Evolutionary conservation across 2,797 vertebrate genomes (phyloP).

Genomic region (Gorsachius magnificus): DNA sequence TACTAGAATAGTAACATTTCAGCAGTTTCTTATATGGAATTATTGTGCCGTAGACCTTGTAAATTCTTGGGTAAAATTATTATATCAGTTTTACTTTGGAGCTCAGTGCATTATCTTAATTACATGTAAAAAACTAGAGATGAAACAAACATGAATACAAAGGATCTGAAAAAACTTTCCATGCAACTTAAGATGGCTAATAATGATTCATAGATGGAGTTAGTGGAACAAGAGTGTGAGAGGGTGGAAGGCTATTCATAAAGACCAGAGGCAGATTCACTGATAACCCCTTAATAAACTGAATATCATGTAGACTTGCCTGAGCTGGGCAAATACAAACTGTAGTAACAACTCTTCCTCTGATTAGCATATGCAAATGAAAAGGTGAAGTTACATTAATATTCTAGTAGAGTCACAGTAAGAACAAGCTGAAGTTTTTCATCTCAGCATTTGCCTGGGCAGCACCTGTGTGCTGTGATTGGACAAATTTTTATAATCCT

Average conservation of each 20-base stretch:
- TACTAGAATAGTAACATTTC: background rate
- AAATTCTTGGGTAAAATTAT: background rate
- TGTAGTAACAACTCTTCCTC: background rate
- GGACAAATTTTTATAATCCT: background rate
- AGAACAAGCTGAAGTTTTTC: background rate
- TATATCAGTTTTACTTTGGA: background rate
- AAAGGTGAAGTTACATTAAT: background rate
- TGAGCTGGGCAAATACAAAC: background rate
- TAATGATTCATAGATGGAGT: background rate
- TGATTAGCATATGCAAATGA: background rate
- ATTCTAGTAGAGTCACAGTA: background rate
- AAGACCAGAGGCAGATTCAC: background rate
- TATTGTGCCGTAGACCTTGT: background rate
- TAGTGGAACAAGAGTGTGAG: background rate
- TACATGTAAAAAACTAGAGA: background rate
- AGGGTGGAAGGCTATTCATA: background rate
- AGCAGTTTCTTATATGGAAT: background rate
- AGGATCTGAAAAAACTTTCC: background rate
- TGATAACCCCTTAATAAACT: background rate
- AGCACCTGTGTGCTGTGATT: background rate
- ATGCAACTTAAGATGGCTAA: background rate
- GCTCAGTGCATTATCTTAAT: background rate
- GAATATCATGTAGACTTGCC: background rate
- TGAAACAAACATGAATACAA: background rate
- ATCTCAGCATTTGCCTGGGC: background rate